phyloP scores from a whole-genome alignment of 2,797 vertebrate species.

The Pitangus sulphuratus region DNA sequence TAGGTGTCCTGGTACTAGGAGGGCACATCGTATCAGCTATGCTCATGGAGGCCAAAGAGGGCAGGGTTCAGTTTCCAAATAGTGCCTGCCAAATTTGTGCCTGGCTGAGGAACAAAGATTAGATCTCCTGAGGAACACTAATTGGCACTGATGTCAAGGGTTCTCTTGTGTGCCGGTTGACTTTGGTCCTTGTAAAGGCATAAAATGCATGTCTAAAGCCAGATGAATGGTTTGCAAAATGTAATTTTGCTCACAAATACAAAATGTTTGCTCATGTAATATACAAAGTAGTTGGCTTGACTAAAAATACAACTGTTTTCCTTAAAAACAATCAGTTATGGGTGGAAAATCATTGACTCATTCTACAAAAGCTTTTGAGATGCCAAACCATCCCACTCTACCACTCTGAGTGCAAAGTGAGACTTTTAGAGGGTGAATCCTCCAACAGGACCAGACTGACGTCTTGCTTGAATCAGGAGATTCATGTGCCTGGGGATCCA shows the following conservation, averaged over 20 bases:
- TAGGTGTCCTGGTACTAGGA: not conserved
- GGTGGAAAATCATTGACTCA: not conserved
- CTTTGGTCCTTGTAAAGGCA: not conserved
- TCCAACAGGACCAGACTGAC: not conserved
- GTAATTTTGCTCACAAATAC: not conserved
- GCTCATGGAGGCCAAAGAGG: not conserved
- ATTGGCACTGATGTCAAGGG: not conserved
- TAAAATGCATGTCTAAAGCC: not conserved
- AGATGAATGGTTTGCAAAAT: not conserved
- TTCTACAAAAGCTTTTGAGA: not conserved
- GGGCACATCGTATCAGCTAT: too few species aligned
- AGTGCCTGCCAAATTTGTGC: not conserved
- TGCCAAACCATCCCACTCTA: not conserved
- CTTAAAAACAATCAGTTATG: not conserved
- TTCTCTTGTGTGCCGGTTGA: not conserved
- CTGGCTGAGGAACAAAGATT: not conserved
- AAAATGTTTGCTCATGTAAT: not conserved
- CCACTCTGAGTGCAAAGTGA: not conserved
- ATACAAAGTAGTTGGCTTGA: not conserved
- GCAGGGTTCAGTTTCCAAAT: fast-evolving
- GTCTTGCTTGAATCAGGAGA: not conserved
- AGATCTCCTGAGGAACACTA: not conserved
- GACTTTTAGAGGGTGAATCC: not conserved
- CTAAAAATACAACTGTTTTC: not conserved
- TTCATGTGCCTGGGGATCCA: not conserved